phyloP scores from a whole-genome alignment of 2,113 vertebrate species.

The Glareola pratincola region DNA sequence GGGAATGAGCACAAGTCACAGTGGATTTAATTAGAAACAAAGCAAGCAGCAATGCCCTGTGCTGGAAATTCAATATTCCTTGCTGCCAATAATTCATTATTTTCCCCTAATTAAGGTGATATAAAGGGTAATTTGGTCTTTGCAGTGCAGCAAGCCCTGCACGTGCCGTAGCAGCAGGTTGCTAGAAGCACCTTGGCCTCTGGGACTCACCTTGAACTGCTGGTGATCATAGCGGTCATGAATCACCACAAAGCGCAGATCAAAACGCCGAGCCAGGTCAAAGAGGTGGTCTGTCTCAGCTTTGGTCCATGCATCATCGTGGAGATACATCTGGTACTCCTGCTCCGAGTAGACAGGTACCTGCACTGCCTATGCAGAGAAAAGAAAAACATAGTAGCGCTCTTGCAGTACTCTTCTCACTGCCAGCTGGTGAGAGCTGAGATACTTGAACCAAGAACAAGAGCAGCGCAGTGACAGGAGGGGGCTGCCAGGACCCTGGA shows the following conservation, averaged over 20 bases:
- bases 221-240: slow-evolving; percentile 98
- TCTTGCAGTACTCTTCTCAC: background rate
- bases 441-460: background rate
- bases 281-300: slow-evolving; percentile 97
- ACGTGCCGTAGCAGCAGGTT: background rate
- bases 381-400: background rate
- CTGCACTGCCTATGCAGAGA: slow-evolving; percentile 83
- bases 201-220: slow-evolving; percentile 89
- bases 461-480: background rate
- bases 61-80: slow-evolving; percentile 50
- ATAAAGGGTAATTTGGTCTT: slow-evolving; percentile 32
- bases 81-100: slow-evolving; percentile 48
- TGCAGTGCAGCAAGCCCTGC: background rate
- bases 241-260: slow-evolving; percentile 93
- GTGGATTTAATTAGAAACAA: slow-evolving; percentile 46
- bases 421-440: background rate
- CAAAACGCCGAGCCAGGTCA: slow-evolving; percentile 94
- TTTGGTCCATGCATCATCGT: slow-evolving; percentile 97
- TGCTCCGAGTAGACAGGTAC: slow-evolving; percentile 97
- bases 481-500: background rate
- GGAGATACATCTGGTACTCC: slow-evolving; percentile 96
- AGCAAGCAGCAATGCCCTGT: slow-evolving; percentile 18
- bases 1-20: slow-evolving; percentile 9
- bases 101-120: slow-evolving; percentile 51
- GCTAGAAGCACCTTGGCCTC: background rate